Conservation (phyloP, 1,140 invertebrate species). For the Ostrea denselamellosa region DNA sequence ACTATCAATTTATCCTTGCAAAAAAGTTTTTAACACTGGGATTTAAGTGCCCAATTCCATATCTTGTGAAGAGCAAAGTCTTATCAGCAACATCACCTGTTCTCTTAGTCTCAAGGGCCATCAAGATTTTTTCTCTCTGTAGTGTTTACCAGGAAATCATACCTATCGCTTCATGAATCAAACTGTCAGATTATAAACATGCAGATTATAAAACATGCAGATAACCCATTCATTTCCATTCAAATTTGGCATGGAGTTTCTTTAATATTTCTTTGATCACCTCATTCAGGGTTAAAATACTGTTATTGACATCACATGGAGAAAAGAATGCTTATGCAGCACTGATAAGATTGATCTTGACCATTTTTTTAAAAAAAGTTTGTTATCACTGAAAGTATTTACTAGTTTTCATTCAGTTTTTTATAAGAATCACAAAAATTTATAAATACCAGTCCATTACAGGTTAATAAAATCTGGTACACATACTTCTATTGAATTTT, state of each 20-base stretch:
- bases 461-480: no score
- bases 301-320: constrained; percentile 1
- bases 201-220: constrained; percentile 36
- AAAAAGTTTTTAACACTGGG: not conserved
- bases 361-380: no score
- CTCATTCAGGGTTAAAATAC: not conserved
- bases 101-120: not conserved
- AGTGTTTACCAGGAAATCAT: not conserved
- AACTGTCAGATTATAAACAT: constrained; percentile 7
- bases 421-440: not conserved
- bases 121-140: not conserved
- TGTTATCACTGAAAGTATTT: not conserved
- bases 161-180: constrained; percentile 35
- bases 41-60: constrained; percentile 1
- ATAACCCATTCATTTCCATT: constrained; percentile 3
- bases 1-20: not conserved
- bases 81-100: not conserved
- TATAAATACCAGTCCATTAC: no score
- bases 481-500: no score
- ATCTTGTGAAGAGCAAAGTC: not conserved
- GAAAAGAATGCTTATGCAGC: not conserved
- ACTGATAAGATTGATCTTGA: constrained; percentile 1
- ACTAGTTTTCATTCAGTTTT: no score
- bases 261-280: not conserved
- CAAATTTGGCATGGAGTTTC: constrained; percentile 3